Evolutionary conservation across 2,113 vertebrate species (phyloP).

Genomic region (Ctenomys sociabilis): DNA sequence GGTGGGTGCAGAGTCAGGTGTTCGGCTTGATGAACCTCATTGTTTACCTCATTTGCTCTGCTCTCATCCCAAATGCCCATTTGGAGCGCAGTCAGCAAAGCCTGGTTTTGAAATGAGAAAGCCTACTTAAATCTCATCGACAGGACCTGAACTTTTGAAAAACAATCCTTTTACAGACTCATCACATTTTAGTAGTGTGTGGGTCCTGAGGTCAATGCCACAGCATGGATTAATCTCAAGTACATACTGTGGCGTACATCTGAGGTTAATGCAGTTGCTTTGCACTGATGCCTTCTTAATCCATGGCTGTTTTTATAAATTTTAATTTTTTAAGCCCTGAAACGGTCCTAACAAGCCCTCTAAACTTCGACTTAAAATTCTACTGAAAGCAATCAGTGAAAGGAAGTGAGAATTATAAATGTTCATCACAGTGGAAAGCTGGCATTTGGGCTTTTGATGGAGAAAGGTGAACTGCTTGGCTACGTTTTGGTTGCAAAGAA

Average conservation of each 20-base stretch:
- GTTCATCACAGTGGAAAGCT: neutral
- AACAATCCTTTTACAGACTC: slow-evolving; percentile 65
- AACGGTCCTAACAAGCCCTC: slow-evolving; percentile 19
- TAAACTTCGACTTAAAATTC: slow-evolving; percentile 55
- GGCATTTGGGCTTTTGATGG: slow-evolving; percentile 21
- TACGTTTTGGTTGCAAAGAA: slow-evolving; percentile 36
- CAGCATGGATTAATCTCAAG: slow-evolving; percentile 67
- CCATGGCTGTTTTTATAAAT: slow-evolving; percentile 41
- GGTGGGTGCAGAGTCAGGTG: slow-evolving; percentile 83
- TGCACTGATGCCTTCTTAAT: slow-evolving; percentile 40
- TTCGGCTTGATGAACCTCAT: slow-evolving; percentile 83
- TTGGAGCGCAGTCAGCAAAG: slow-evolving; percentile 80
- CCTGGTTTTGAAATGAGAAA: slow-evolving; percentile 82
- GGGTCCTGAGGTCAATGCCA: slow-evolving; percentile 25
- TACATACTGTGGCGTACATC: slow-evolving; percentile 19
- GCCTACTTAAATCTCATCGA: slow-evolving; percentile 72
- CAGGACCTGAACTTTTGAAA: slow-evolving; percentile 73
- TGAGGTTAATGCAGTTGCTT: slow-evolving; percentile 61
- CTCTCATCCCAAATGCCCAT: slow-evolving; percentile 77
- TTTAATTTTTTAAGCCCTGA: slow-evolving; percentile 50
- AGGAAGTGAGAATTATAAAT: slow-evolving; percentile 19
- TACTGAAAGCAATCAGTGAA: slow-evolving; percentile 52
- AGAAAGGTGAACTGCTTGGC: slow-evolving; percentile 2
- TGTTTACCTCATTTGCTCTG: slow-evolving; percentile 82
- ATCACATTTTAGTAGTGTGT: slow-evolving; percentile 50